Evolutionary conservation across 30 jellyfish, hydroid and myxozoan genomes (phyloP).

Genomic region (Hydractinia symbiolongicarpus): DNA sequence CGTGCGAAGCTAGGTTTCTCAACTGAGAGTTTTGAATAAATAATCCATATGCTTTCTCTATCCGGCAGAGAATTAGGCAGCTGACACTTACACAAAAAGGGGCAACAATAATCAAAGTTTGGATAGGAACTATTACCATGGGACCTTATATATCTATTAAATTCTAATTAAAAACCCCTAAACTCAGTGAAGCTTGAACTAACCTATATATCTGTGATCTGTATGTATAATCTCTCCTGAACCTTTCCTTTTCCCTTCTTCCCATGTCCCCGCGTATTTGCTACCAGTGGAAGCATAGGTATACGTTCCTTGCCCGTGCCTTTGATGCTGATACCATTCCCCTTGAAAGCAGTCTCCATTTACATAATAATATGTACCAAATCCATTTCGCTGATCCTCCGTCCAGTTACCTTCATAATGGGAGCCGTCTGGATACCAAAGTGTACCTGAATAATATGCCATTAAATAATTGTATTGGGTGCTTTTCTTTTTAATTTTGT

Average conservation of each 20-base stretch:
- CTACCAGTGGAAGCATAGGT: constrained; percentile 12
- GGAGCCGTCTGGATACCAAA: constrained; percentile 26
- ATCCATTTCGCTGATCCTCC: constrained; percentile 12
- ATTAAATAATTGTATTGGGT: too few relatives aligned
- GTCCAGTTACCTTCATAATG: constrained; percentile 27
- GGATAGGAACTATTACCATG: too few relatives aligned
- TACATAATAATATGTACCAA: constrained; percentile 12
- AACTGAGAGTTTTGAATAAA: too few relatives aligned
- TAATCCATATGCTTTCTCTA: too few relatives aligned
- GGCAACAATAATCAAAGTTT: too few relatives aligned
- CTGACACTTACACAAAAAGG: too few relatives aligned
- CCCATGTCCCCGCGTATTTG: constrained; percentile 19
- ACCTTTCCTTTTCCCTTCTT: constrained; percentile 18
- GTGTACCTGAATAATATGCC: neutral
- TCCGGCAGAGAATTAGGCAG: too few relatives aligned
- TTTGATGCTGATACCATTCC: constrained; percentile 27
- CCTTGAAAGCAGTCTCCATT: constrained; percentile 31
- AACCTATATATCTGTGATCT: constrained; percentile 21
- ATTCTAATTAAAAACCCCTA: too few relatives aligned
- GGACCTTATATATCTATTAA: too few relatives aligned
- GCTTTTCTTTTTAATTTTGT: too few relatives aligned
- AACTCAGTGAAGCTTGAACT: neutral
- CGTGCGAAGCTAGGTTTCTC: too few relatives aligned
- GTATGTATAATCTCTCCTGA: constrained; percentile 22
- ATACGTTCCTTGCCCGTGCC: constrained; percentile 27